A percentile compares a stretch with the other conserved stretches of the same genome.
Conservation (phyloP, 2,797 vertebrate species). For the Lepus townsendii region DNA sequence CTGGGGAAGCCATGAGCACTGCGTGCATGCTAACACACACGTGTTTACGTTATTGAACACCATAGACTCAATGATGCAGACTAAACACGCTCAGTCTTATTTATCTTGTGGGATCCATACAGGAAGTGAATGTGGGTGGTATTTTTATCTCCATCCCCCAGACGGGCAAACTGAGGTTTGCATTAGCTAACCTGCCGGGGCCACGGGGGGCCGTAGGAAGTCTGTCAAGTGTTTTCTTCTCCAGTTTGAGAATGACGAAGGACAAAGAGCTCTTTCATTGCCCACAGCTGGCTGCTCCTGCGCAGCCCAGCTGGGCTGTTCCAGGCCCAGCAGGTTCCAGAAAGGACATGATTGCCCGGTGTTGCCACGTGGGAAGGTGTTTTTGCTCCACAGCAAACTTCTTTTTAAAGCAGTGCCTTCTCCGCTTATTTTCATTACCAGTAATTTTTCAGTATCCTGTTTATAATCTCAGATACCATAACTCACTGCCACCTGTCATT, state of each 20-base stretch:
- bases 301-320: background rate
- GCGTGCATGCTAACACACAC: accelerated
- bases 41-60: background rate
- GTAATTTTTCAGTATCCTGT: background rate
- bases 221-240: background rate
- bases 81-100: background rate
- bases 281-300: background rate
- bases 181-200: background rate
- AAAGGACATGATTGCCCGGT: conserved; percentile 61
- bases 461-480: background rate
- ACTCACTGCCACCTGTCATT: background rate
- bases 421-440: conserved; percentile 14
- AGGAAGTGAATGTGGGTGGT: background rate
- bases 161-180: conserved; percentile 16
- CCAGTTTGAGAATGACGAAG: background rate
- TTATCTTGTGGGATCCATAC: background rate
- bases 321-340: background rate
- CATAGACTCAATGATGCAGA: background rate
- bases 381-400: conserved; percentile 48
- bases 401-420: conserved; percentile 39
- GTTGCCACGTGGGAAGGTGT: conserved; percentile 24
- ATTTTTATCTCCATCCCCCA: background rate
- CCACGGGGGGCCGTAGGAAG: accelerated
- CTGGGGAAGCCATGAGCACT: background rate
- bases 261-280: conserved; percentile 14